Conservation (phyloP, 53 echinoderm and acorn worm species). For the Holothuria scabra region DNA sequence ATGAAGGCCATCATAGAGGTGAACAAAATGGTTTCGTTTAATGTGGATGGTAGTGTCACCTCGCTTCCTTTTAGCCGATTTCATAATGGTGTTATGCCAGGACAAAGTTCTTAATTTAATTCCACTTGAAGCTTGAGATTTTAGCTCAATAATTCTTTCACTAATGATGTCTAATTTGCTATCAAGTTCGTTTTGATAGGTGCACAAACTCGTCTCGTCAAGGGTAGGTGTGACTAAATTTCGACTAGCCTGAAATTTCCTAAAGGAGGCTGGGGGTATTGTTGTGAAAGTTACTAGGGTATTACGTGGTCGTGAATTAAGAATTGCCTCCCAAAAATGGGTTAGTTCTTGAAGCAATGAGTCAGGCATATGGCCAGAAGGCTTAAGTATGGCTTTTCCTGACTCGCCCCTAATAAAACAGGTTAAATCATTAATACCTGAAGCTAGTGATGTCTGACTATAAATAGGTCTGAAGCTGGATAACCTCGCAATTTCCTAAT, state of each 20-base stretch:
- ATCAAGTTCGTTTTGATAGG: not conserved
- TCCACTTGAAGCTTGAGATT: not conserved
- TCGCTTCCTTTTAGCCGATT: not conserved
- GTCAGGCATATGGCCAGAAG: not conserved
- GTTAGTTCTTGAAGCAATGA: not conserved
- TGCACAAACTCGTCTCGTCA: not conserved
- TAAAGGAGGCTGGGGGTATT: not conserved
- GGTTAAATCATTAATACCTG: not conserved
- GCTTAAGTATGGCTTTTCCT: not conserved
- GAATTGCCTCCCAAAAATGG: not conserved
- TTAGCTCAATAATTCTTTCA: not conserved
- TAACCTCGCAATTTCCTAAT: not conserved
- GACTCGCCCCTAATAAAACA: not conserved
- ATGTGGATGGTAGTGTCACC: not conserved
- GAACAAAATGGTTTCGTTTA: not conserved
- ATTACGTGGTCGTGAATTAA: not conserved
- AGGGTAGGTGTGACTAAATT: not conserved
- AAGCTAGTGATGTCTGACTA: not conserved
- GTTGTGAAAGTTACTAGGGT: not conserved
- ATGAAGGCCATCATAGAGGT: conserved; percentile 3
- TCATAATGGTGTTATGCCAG: not conserved
- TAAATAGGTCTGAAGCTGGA: not conserved
- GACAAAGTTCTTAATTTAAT: not conserved
- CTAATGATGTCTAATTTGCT: not conserved
- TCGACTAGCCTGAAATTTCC: not conserved